Evolutionary conservation across 2,888 invertebrate genomes (phyloP).

Genomic region (Trissolcus brochymenae): DNA sequence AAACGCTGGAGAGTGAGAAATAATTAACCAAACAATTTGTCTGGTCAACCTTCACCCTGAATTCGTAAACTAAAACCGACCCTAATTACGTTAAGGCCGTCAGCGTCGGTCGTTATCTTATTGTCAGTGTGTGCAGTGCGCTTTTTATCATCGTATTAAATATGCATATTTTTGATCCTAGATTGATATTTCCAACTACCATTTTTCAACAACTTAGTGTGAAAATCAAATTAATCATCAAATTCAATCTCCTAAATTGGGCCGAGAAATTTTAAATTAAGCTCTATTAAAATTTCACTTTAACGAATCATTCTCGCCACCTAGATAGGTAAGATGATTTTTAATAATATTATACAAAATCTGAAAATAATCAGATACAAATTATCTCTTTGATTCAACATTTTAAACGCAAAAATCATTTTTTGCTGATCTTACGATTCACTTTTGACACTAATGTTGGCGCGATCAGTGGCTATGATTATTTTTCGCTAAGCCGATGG

Average conservation of each 20-base stretch:
- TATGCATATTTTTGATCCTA: conserved; percentile 13
- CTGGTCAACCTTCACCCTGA: conserved; percentile 42
- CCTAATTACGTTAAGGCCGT: conserved; percentile 56
- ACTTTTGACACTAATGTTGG: conserved; percentile 14
- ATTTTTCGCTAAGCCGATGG: conserved; percentile 36
- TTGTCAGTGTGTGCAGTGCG: conserved; percentile 76
- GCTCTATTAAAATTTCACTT: no score
- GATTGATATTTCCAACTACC: not conserved
- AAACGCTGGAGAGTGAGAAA: conserved; percentile 25
- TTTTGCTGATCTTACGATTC: no score
- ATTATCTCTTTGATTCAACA: not conserved
- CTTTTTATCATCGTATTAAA: conserved; percentile 69
- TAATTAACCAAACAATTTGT: conserved; percentile 41
- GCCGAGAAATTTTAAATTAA: no score
- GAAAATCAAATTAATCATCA: conserved; percentile 12
- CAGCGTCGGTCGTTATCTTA: conserved; percentile 61
- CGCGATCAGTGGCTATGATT: conserved; percentile 20
- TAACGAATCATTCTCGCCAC: no score
- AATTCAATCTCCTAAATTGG: not conserved
- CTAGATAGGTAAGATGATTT: no score
- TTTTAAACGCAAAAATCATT: no score
- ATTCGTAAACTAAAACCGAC: conserved; percentile 38
- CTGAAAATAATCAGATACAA: not conserved
- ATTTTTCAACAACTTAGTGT: conserved; percentile 39
- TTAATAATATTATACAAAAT: not conserved